These are phyloP conservation scores for Malurus alboscapulatus DNA, from an alignment of 2,113 vertebrate species.

Conservation along the genomic window DNA sequence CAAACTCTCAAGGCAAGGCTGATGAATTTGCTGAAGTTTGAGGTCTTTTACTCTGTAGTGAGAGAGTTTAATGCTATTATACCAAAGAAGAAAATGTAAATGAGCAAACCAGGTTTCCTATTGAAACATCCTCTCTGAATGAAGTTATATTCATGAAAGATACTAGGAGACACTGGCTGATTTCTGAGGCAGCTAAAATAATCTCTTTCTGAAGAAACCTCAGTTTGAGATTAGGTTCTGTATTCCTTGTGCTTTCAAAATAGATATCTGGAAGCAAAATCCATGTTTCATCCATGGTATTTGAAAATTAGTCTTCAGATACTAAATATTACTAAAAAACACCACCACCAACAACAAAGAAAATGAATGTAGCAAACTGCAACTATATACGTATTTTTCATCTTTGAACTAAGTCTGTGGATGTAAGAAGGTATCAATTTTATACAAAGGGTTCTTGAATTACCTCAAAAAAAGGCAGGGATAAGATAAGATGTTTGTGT, in stretches of 20 bases:
- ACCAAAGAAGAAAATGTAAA: background rate
- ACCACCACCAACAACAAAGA: background rate
- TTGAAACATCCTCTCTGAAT: background rate
- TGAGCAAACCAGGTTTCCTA: background rate
- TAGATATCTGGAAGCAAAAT: background rate
- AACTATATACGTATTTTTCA: background rate
- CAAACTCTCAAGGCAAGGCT: background rate
- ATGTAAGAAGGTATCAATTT: background rate
- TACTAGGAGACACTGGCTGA: background rate
- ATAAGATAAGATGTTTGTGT: background rate
- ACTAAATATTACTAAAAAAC: background rate
- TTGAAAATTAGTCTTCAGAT: background rate
- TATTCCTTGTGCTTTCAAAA: background rate
- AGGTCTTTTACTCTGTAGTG: background rate
- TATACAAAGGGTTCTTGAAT: background rate
- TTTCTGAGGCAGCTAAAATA: background rate
- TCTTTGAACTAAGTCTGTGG: background rate
- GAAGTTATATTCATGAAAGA: background rate
- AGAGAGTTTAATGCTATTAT: background rate
- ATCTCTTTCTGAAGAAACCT: background rate
- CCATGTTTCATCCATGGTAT: background rate
- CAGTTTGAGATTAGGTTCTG: background rate
- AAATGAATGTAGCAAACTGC: background rate
- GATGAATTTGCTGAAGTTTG: background rate
- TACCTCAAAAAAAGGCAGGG: background rate